These are phyloP conservation scores for Athripsodes cinereus DNA, from an alignment of 2,888 invertebrate genomes.

Conservation along the genomic window DNA sequence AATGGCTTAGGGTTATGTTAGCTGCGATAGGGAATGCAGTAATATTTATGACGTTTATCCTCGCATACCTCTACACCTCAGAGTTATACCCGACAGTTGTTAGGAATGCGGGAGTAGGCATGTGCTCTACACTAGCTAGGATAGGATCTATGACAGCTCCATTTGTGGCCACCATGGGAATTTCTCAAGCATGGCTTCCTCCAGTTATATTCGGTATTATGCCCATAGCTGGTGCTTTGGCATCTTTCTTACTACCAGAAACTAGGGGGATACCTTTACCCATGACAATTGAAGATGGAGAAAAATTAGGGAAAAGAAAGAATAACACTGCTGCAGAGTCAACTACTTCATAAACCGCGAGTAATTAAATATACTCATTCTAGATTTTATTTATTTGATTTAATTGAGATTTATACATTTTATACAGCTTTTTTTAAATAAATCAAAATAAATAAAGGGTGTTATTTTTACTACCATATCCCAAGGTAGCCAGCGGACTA, in stretches of 20 bases:
- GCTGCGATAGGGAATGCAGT: slow-evolving; percentile 62
- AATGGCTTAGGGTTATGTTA: slow-evolving; percentile 43
- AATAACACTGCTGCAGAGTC: neutral
- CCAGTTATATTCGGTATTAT: slow-evolving; percentile 56
- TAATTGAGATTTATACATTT: no score
- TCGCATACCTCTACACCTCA: slow-evolving; percentile 67
- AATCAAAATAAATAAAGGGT: no score
- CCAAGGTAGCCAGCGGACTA: no score
- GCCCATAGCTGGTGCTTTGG: slow-evolving; percentile 52
- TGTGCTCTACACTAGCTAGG: slow-evolving; percentile 67
- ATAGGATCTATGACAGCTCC: slow-evolving; percentile 69
- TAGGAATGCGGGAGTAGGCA: slow-evolving; percentile 66
- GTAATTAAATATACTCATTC: no score
- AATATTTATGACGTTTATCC: slow-evolving; percentile 64
- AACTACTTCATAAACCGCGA: no score
- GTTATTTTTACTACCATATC: no score
- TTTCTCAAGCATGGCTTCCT: slow-evolving; percentile 45
- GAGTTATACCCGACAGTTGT: slow-evolving; percentile 76
- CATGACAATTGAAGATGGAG: slow-evolving; percentile 63
- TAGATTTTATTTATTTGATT: no score
- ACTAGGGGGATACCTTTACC: slow-evolving; percentile 58
- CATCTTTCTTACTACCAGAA: slow-evolving; percentile 58
- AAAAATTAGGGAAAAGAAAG: slow-evolving; percentile 43
- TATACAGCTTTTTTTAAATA: no score
- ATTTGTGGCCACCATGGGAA: slow-evolving; percentile 52